These are phyloP conservation scores for Astreopora myriophthalma DNA, from an alignment of 64 coral and sea anemone genomes.

Conservation along the genomic window DNA sequence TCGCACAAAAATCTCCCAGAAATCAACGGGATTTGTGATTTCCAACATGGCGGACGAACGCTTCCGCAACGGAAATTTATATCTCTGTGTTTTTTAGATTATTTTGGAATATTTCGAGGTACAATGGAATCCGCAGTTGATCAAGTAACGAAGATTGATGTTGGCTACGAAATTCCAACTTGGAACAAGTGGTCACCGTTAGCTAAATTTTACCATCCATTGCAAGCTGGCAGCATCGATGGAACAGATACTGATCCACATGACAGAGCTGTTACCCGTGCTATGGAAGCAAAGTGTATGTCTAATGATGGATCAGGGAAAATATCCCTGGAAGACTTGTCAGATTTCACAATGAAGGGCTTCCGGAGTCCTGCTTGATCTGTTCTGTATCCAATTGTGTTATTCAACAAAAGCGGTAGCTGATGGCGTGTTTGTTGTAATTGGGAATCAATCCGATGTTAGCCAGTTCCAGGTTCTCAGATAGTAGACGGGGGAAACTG, in stretches of 20 bases:
- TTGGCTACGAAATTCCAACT: slow-evolving; percentile 81
- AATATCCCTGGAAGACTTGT: neutral
- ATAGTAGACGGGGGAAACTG: too few relatives aligned
- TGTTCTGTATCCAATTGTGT: too few relatives aligned
- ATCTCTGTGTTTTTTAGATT: neutral
- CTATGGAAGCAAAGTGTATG: slow-evolving; percentile 83
- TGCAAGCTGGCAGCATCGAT: slow-evolving; percentile 99
- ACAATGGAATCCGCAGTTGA: slow-evolving; percentile 26
- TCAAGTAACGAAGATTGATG: slow-evolving; percentile 10
- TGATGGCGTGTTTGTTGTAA: too few relatives aligned
- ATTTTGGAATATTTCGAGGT: neutral
- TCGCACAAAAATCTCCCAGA: neutral
- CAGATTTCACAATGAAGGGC: neutral
- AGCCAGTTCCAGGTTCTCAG: too few relatives aligned
- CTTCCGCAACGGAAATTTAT: neutral
- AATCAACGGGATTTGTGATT: neutral
- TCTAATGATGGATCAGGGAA: neutral
- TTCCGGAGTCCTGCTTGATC: too few relatives aligned
- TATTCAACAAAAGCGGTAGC: too few relatives aligned
- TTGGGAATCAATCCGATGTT: too few relatives aligned
- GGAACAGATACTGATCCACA: slow-evolving; percentile 88
- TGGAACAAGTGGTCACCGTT: slow-evolving; percentile 86
- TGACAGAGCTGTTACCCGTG: slow-evolving; percentile 82
- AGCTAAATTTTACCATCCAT: slow-evolving; percentile 91
- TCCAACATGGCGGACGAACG: slow-evolving; percentile 19